phyloP scores from a whole-genome alignment of 2,797 vertebrate species.

The Muscicapa striata region DNA sequence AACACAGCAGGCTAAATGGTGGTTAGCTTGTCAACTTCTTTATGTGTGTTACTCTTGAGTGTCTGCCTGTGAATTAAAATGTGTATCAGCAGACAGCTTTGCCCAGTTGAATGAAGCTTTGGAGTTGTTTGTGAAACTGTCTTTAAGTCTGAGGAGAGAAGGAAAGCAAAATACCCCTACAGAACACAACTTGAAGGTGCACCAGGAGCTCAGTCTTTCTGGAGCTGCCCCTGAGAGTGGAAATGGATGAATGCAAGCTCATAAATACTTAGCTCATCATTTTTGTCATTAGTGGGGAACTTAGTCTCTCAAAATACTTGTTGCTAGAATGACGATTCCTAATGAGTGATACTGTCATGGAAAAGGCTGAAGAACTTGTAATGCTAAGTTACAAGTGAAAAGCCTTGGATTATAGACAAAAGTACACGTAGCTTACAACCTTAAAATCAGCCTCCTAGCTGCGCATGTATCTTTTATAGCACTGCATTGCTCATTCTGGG shows the following conservation, averaged over 20 bases:
- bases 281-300: neutral
- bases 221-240: neutral
- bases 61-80: neutral
- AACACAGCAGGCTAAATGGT: neutral
- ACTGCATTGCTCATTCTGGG: neutral
- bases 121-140: neutral
- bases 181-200: neutral
- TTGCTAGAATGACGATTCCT: neutral
- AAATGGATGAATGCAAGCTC: neutral
- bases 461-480: neutral
- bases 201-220: neutral
- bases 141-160: neutral
- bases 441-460: neutral
- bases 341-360: neutral
- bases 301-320: neutral
- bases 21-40: neutral
- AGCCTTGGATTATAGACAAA: neutral
- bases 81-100: neutral
- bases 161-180: neutral
- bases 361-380: neutral
- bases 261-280: neutral
- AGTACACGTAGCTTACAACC: fast-evolving
- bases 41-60: neutral
- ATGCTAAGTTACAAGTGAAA: neutral
- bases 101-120: neutral